phyloP scores from a whole-genome alignment of 2,797 vertebrate species.

The Ataeniobius toweri region DNA sequence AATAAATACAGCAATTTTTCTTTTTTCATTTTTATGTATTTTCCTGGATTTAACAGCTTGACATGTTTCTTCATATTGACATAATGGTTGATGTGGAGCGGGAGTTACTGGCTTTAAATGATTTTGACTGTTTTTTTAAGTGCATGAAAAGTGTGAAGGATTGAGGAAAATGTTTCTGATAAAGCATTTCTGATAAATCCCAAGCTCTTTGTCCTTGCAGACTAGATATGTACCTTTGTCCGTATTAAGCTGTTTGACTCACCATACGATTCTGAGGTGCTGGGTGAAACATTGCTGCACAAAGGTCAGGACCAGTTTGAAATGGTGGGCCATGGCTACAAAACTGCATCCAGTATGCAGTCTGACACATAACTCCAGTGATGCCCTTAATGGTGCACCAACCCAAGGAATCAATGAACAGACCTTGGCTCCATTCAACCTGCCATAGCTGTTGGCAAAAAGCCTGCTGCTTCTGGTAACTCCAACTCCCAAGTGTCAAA shows the following conservation, averaged over 20 bases:
- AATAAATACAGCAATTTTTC: no score
- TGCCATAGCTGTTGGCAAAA: constrained; percentile 43
- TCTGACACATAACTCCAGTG: constrained; percentile 56
- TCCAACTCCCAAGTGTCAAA: constrained; percentile 25
- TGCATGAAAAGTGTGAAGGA: background rate
- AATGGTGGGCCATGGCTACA: constrained; percentile 48
- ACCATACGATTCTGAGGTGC: constrained; percentile 39
- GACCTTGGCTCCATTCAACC: constrained; percentile 58
- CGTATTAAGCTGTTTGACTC: constrained; percentile 46
- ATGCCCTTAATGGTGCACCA: constrained; percentile 51
- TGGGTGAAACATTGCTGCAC: constrained; percentile 40
- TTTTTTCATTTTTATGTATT: background rate
- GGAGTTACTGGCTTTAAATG: background rate
- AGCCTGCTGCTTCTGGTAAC: constrained; percentile 48
- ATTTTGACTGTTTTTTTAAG: background rate
- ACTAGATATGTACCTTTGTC: constrained; percentile 35
- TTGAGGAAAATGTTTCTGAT: background rate
- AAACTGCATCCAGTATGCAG: constrained; percentile 46
- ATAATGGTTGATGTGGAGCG: background rate
- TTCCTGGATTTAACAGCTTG: background rate
- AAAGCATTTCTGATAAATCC: constrained; percentile 14
- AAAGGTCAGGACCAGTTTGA: constrained; percentile 62
- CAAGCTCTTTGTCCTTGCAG: constrained; percentile 34
- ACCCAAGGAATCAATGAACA: constrained; percentile 62
- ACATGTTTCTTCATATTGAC: background rate